Base-by-base conservation (phyloP, 2,797 vertebrate genomes). In the Ptychadena robeensis region DNA sequence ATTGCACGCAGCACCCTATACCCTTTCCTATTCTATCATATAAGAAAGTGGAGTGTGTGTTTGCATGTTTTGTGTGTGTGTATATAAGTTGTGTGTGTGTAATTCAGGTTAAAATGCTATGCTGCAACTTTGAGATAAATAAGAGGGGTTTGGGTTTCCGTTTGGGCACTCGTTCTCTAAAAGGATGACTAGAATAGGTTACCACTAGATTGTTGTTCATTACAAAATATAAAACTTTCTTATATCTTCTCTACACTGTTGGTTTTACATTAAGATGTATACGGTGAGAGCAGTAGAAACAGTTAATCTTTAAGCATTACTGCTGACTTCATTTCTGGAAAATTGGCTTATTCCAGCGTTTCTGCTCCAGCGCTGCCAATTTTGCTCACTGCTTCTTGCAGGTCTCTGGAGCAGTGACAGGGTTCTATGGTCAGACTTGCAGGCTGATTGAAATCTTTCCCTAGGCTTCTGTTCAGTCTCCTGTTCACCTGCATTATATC, bases 281-380 rank as follows among this genome's bases (percentile, higher is more conserved):
- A 64, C 40, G 18, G 27, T 25, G 28, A 18, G 61, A 48, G 68
- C 28, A 18, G n/a, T 72, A 18, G 69, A 64, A 30, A 32, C 4
- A 14, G 70, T 30, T 73, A 61, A 73, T 53, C 31, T 25, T 57
- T 72, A 78, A 66, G 68, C 67, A 71, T 72, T 78, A 53, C 35
- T 83, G 74, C 74, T 83, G 67, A 83, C 74, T 83, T 48, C 5
- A 63, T 65, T 83, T 73, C 38, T 57, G 57, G 68, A 78, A 83
- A 78, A 83, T 83, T 75, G 66, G 57, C 67, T 78, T 83, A 83
- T 72, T 28, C 71, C 31, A 83, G 68, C 44, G 63, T 83, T 83
- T 83, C 74, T 83, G 81, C 81, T 83, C 68, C 75, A 83, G 57
- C 44, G 81, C 66, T 83, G 68, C 81, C 74, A 83, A 79, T 83